A percentile compares a stretch with the other conserved stretches of the same genome.
phyloP scores from a whole-genome alignment of 2,797 vertebrate genomes.

The Microctenopoma lineatum region DNA sequence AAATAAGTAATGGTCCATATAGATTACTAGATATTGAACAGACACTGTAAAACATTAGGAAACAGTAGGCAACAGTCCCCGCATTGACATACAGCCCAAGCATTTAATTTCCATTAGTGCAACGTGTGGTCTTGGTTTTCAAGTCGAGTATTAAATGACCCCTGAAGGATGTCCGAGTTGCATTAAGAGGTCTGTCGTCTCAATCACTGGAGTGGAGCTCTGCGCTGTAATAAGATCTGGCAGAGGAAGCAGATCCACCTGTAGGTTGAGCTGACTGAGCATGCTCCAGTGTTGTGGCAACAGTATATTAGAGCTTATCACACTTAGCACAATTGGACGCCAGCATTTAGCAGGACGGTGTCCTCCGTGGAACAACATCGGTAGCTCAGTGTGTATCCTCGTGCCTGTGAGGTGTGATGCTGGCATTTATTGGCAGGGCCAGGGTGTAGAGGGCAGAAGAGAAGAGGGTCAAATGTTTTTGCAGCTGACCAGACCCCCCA shows the following conservation, averaged over 20 bases:
- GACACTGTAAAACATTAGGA: constrained; percentile 54
- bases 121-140: constrained; percentile 70
- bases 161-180: constrained; percentile 72
- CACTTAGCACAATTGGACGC: constrained; percentile 63
- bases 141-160: constrained; percentile 74
- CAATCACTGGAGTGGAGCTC: constrained; percentile 62
- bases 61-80: constrained; percentile 48
- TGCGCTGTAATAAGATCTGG: constrained; percentile 74
- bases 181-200: constrained; percentile 78
- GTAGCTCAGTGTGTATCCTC: constrained; percentile 51
- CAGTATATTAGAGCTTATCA: constrained; percentile 69
- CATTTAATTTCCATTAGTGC: constrained; percentile 61
- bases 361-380: constrained; percentile 64
- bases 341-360: constrained; percentile 78
- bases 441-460: constrained; percentile 39
- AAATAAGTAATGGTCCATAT: constrained; percentile 62
- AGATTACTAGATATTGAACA: constrained; percentile 61
- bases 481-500: constrained; percentile 85
- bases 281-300: constrained; percentile 60
- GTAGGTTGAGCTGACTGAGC: constrained; percentile 77
- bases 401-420: constrained; percentile 74
- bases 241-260: constrained; percentile 79
- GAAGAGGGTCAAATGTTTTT: constrained; percentile 77
- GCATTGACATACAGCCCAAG: constrained; percentile 58
- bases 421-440: constrained; percentile 80